Conservation (phyloP, 2,113 vertebrate genomes). For the Sinocyclocheilus anshuiensis region DNA sequence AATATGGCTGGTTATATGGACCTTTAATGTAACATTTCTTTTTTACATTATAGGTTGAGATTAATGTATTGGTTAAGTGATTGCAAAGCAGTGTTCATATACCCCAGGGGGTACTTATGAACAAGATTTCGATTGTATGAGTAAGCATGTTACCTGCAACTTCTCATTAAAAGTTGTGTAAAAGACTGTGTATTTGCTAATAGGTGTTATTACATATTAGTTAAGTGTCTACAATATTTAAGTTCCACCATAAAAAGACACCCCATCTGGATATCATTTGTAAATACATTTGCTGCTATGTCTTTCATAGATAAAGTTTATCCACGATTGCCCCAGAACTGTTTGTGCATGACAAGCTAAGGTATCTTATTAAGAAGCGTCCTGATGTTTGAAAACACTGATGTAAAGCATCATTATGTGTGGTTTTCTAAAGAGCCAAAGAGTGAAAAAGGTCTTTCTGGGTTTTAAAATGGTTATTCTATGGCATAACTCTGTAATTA, state of each 20-base stretch:
- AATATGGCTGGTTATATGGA: not conserved
- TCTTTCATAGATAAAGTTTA: not conserved
- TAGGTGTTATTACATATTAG: not conserved
- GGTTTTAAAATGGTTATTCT: not conserved
- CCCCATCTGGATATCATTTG: not conserved
- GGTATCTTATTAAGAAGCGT: not conserved
- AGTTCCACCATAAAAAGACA: not conserved
- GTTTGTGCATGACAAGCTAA: not conserved
- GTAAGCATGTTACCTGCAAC: not conserved
- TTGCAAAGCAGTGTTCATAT: not conserved
- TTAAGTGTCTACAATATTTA: not conserved
- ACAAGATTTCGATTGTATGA: not conserved
- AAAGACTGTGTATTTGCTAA: not conserved
- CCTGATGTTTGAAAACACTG: not conserved
- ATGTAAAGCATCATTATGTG: not conserved
- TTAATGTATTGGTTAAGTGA: not conserved
- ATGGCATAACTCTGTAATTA: not conserved
- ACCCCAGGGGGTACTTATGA: not conserved
- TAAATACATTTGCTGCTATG: not conserved
- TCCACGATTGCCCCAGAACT: not conserved
- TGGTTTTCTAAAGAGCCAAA: not conserved
- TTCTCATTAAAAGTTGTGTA: not conserved
- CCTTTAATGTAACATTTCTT: not conserved
- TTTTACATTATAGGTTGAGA: not conserved
- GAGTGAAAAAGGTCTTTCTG: not conserved